Evolutionary conservation across 2,888 invertebrate species (phyloP).

Genomic region (Drosophila meridiana): DNA sequence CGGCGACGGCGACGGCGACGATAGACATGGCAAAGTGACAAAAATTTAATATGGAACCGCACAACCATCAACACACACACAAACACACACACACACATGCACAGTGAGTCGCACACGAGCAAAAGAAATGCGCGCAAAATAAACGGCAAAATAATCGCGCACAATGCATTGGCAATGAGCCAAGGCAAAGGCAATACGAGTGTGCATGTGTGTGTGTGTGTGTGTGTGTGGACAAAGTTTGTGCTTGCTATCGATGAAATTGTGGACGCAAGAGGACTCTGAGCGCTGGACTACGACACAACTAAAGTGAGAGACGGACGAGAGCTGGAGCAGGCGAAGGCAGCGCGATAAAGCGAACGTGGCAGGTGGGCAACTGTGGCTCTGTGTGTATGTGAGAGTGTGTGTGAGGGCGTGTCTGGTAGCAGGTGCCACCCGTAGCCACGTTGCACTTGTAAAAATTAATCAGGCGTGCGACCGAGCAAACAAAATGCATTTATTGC

Average conservation of each 20-base stretch:
- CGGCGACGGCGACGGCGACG: conserved; percentile 23
- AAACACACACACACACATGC: neutral
- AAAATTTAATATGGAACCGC: conserved; percentile 78
- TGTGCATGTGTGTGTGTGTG: conserved; percentile 26
- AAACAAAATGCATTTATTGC: conserved; percentile 60
- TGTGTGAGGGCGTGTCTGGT: conserved; percentile 32
- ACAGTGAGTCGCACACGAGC: conserved; percentile 22
- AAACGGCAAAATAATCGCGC: conserved; percentile 82
- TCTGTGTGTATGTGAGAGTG: neutral
- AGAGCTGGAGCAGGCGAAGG: neutral
- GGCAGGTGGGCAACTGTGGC: conserved; percentile 20
- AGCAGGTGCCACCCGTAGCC: conserved; percentile 20
- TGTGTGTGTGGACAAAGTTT: conserved; percentile 51
- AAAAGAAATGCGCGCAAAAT: conserved; percentile 70
- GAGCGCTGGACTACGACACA: conserved; percentile 18
- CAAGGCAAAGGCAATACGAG: conserved; percentile 45
- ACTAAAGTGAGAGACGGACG: neutral
- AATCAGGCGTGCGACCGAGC: conserved; percentile 63
- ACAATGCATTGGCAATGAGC: conserved; percentile 82
- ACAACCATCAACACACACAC: conserved; percentile 12
- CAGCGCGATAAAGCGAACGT: conserved; percentile 44
- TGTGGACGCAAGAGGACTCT: conserved; percentile 52
- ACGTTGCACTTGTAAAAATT: conserved; percentile 70
- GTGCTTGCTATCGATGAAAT: conserved; percentile 76
- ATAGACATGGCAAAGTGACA: conserved; percentile 83